Percentiles rank a stretch among this genome's conserved stretches.
Evolutionary conservation across 2,797 vertebrate species (phyloP).

Genomic region (Zenarchopterus dispar): DNA sequence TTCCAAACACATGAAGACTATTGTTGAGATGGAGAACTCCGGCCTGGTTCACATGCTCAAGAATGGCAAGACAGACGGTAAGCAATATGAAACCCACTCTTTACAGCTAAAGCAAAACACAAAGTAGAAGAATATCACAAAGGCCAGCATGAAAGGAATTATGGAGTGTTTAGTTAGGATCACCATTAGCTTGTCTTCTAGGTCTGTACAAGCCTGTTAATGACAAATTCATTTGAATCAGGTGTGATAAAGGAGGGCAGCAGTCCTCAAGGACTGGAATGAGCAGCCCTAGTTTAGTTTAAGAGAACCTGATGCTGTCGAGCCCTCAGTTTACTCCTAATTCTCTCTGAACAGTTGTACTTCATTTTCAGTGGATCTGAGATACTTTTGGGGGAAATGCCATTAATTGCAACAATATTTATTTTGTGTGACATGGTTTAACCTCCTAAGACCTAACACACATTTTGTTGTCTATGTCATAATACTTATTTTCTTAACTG

Average conservation of each 20-base stretch:
- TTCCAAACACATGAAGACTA: conserved; percentile 99
- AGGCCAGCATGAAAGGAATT: no score
- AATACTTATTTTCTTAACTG: no score
- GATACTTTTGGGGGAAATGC: background rate
- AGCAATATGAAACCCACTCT: background rate
- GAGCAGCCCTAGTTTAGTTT: background rate
- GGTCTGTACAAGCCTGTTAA: no score
- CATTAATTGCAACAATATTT: no score
- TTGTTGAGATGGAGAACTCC: conserved; percentile 98
- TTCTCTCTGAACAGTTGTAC: conserved; percentile 2
- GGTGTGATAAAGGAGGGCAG: no score
- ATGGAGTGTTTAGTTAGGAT: no score
- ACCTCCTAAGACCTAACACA: no score
- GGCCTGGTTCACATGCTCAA: conserved; percentile 98
- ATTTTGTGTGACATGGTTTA: no score
- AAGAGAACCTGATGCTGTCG: background rate
- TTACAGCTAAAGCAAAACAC: background rate
- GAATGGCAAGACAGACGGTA: conserved; percentile 96
- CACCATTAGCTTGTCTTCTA: no score
- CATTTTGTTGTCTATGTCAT: no score
- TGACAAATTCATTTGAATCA: no score
- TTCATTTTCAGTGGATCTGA: conserved; percentile 5
- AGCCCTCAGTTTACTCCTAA: background rate
- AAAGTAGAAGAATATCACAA: background rate
- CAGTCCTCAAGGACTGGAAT: no score